Evolutionary conservation across 1,140 invertebrate species (phyloP).

Genomic region (Muscidifurax raptorellus): DNA sequence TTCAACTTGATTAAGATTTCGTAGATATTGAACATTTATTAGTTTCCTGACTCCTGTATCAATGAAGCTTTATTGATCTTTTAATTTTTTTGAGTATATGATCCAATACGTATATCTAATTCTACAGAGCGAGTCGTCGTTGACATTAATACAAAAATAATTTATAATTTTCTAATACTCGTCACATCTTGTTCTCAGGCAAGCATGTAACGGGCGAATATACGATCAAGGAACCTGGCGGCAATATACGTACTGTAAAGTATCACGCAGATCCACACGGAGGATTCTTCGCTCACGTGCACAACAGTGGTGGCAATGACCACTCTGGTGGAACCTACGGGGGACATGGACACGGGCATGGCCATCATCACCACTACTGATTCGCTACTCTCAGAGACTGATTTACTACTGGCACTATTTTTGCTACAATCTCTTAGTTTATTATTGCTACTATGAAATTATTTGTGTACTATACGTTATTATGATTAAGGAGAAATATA

Average conservation of each 20-base stretch:
- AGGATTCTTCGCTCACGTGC: slow-evolving; percentile 85
- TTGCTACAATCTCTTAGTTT: background rate
- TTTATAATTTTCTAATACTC: background rate
- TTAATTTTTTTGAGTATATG: too few relatives aligned
- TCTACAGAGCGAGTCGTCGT: too few relatives aligned
- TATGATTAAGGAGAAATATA: background rate
- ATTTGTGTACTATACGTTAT: background rate
- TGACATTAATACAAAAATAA: too few relatives aligned
- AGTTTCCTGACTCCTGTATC: too few relatives aligned
- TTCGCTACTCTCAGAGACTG: background rate
- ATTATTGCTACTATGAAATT: background rate
- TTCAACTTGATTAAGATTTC: background rate
- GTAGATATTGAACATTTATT: too few relatives aligned
- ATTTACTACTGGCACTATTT: background rate
- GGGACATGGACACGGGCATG: slow-evolving; percentile 57
- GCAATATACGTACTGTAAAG: slow-evolving; percentile 84
- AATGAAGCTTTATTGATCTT: too few relatives aligned
- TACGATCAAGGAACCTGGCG: slow-evolving; percentile 86
- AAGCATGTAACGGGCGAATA: slow-evolving; percentile 80
- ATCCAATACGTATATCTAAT: too few relatives aligned
- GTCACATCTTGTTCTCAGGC: slow-evolving; percentile 52
- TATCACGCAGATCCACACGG: slow-evolving; percentile 87
- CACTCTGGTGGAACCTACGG: slow-evolving; percentile 69
- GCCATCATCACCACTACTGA: slow-evolving; percentile 49
- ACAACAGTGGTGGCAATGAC: slow-evolving; percentile 79